Conservation (phyloP, 2,797 vertebrate species). For the Zalophus californianus region DNA sequence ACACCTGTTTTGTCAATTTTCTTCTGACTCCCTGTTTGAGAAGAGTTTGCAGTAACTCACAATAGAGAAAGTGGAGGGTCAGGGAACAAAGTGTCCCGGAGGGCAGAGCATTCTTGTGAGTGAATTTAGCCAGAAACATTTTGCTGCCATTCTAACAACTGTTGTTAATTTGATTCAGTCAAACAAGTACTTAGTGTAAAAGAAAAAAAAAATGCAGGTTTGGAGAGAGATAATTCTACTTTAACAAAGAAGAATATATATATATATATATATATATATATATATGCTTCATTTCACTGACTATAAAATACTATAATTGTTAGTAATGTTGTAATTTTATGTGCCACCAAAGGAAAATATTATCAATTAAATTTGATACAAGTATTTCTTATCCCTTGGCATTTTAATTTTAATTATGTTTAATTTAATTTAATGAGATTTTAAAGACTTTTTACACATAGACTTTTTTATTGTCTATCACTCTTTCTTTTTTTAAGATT, state of each 20-base stretch:
- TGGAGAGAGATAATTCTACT: not conserved
- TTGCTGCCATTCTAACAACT: not conserved
- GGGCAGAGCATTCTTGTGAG: not conserved
- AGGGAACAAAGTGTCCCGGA: not conserved
- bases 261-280: not conserved
- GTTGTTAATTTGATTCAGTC: not conserved
- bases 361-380: not conserved
- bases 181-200: not conserved
- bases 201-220: not conserved
- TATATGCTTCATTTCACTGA: not conserved
- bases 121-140: not conserved
- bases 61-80: not conserved
- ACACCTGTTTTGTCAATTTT: not conserved
- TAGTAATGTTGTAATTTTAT: not conserved
- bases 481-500: not conserved
- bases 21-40: not conserved
- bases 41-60: not conserved
- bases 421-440: not conserved
- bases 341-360: not conserved
- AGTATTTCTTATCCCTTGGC: not conserved
- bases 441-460: not conserved
- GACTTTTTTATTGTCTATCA: not conserved
- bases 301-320: not conserved
- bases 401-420: constrained; percentile 16
- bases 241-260: not conserved